Evolutionary conservation across 92 coral and sea anemone genomes (phyloP), one percentile per base, ranked within the genome.

Genomic region (Isaurus tuberculatus): DNA sequence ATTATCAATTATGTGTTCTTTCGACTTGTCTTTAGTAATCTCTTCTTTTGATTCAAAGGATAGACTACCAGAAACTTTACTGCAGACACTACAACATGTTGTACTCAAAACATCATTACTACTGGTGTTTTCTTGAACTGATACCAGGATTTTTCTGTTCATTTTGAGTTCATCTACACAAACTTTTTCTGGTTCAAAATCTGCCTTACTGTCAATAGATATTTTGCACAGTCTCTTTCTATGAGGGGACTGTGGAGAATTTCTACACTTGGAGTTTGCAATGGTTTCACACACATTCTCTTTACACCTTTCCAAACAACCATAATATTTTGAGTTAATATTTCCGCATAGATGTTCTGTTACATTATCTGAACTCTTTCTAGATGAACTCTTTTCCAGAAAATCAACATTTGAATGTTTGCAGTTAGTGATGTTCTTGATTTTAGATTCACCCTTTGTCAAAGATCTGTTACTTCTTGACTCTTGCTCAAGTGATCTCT

Each of bases 401-500:
- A 19, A 34, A 1, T 2, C 34, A 13, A n/a, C 53, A 53, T 1
- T 8, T 0, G 28, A 19, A 42, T 37, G 22, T 58, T 14, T 16
- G 34, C 70, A 55, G 11, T 75, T 6, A 3, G 3, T 31, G 11
- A 4, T 30, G n/a, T 57, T 57, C 22, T 28, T 34, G 33, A 17
- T 22, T 22, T 22, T 44, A 15, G 34, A 29, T 33, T 55, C 55
- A 23, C 10, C 19, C 17, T 33, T 69, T 32, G 0, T 48, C 16
- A 57, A 60, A 58, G 82, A 13, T 16, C 75, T 19, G 30, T 8
- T 15, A 13, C 36, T 29, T 9, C 26, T 49, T 65, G 82, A 34
- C 8, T 82, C 84, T 37, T 84, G 71, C 55, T 85, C 81, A 60
- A 79, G 42, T 61, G 85, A 14, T 58, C 84, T 73, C 30, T 61